Conservation (phyloP, 1,140 invertebrate genomes). For the Drosophila mayri region DNA sequence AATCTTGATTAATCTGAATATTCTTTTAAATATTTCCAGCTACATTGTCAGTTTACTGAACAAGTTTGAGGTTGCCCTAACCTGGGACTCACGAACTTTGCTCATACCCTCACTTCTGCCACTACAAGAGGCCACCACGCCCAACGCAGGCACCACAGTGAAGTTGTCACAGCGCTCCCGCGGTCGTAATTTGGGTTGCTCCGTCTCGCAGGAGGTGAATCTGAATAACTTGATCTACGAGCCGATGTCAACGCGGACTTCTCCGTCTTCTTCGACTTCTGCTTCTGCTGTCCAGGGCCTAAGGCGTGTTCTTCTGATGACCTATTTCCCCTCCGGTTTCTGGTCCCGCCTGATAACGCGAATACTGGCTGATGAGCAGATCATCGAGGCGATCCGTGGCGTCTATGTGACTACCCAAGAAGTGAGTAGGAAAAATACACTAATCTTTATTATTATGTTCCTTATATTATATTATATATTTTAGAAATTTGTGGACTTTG, state of each 20-base stretch:
- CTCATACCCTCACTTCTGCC: constrained; percentile 97
- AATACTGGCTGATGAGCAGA: constrained; percentile 95
- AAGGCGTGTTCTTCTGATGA: constrained; percentile 92
- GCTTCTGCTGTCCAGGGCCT: constrained; percentile 40
- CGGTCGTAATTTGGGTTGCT: constrained; percentile 84
- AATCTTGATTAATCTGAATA: neutral
- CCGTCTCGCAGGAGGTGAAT: constrained; percentile 76
- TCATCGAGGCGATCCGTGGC: constrained; percentile 91
- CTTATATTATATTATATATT: neutral
- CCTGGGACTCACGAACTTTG: constrained; percentile 97
- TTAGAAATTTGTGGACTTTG: constrained; percentile 76
- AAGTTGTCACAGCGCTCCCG: constrained; percentile 90
- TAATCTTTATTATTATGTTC: neutral
- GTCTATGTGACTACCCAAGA: constrained; percentile 62
- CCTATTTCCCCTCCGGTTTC: constrained; percentile 99
- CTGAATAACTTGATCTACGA: constrained; percentile 74
- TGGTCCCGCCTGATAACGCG: constrained; percentile 98
- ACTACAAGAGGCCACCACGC: constrained; percentile 89
- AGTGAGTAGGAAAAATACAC: constrained; percentile 39
- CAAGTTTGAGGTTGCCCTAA: constrained; percentile 98
- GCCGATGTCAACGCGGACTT: constrained; percentile 26
- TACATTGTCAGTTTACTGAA: constrained; percentile 96
- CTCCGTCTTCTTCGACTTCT: constrained; percentile 7
- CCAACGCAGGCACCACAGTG: constrained; percentile 84
- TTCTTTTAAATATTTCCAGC: constrained; percentile 20